phyloP scores from a whole-genome alignment of 2,797 vertebrate species.

The Lagocephalus sceleratus region DNA sequence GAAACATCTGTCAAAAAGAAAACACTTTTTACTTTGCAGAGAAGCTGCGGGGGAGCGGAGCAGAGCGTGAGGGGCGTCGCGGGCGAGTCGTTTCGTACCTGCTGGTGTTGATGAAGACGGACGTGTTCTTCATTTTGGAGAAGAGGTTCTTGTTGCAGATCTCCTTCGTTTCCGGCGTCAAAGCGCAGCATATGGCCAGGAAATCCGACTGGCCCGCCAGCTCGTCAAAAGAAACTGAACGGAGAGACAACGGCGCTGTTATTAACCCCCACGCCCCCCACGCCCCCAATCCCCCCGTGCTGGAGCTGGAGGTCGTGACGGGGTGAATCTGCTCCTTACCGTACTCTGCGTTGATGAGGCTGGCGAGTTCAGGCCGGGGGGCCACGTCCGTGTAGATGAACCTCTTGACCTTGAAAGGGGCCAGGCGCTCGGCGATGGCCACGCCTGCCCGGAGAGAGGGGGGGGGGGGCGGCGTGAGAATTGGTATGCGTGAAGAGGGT shows the following conservation, averaged over 20 bases:
- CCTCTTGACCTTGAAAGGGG: slow-evolving; percentile 83
- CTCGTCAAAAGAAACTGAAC: slow-evolving; percentile 72
- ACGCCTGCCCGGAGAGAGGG: slow-evolving; percentile 62
- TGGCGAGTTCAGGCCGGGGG: slow-evolving; percentile 76
- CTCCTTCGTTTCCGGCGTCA: slow-evolving; percentile 71
- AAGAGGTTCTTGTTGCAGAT: slow-evolving; percentile 75
- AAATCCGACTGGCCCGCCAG: slow-evolving; percentile 70
- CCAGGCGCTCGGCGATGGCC: slow-evolving; percentile 80
- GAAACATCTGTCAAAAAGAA: too few species aligned
- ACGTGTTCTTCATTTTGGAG: slow-evolving; percentile 74
- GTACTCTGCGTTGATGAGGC: slow-evolving; percentile 77
- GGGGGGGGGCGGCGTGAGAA: too few species aligned
- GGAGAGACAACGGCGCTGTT: background rate
- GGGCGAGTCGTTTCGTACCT: too few species aligned
- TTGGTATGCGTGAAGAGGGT: background rate
- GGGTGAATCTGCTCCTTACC: slow-evolving; percentile 60
- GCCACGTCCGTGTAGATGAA: slow-evolving; percentile 81
- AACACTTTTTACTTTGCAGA: too few species aligned
- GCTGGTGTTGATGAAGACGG: slow-evolving; percentile 75
- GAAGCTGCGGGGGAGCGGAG: too few species aligned
- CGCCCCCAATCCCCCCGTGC: too few species aligned
- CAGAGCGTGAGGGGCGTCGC: too few species aligned
- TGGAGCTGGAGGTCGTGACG: too few species aligned
- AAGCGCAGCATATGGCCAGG: slow-evolving; percentile 62
- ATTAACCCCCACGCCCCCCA: too few species aligned